A percentile compares a stretch with the other conserved stretches of the same genome.
Conservation (phyloP, 2,888 invertebrate species). For the Mesochorus sp. region DNA sequence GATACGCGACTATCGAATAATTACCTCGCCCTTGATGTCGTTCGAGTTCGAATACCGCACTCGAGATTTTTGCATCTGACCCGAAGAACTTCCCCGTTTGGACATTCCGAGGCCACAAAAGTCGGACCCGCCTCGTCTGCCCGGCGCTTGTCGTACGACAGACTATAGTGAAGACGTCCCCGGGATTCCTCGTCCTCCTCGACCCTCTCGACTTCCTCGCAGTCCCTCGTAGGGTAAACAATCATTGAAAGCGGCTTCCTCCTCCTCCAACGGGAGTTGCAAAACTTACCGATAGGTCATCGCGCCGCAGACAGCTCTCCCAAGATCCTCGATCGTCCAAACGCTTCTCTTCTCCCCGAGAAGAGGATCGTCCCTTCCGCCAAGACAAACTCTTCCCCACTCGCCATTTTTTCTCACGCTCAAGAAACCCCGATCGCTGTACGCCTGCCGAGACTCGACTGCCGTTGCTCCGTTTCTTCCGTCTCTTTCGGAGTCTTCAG, state of each 20-base stretch:
- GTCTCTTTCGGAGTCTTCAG: too few species aligned
- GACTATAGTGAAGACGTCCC: slow-evolving; percentile 84
- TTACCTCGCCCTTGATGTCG: slow-evolving; percentile 87
- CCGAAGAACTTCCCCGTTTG: slow-evolving; percentile 85
- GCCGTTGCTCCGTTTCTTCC: too few species aligned
- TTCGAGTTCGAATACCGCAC: slow-evolving; percentile 88
- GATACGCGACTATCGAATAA: too few species aligned
- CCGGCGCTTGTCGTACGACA: slow-evolving; percentile 83
- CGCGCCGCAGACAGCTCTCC: slow-evolving; percentile 89
- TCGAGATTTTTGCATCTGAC: slow-evolving; percentile 88
- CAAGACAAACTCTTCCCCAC: slow-evolving; percentile 91
- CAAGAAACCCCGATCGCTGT: slow-evolving; percentile 85
- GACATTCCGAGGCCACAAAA: slow-evolving; percentile 86
- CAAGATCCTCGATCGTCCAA: slow-evolving; percentile 88
- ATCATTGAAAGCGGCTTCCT: not conserved
- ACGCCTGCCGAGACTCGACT: too few species aligned
- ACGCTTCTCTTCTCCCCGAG: slow-evolving; percentile 84
- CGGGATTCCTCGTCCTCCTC: slow-evolving; percentile 71
- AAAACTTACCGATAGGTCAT: slow-evolving; percentile 88
- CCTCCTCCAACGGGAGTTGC: not conserved
- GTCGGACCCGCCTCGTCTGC: slow-evolving; percentile 85
- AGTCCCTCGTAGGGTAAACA: slow-evolving; percentile 75
- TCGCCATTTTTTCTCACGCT: slow-evolving; percentile 89
- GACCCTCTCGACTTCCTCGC: slow-evolving; percentile 80
- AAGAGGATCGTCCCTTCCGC: slow-evolving; percentile 86